Percentiles rank a stretch among this genome's conserved stretches.
phyloP scores from a whole-genome alignment of 2,797 vertebrate genomes.

The Diceros bicornis region DNA sequence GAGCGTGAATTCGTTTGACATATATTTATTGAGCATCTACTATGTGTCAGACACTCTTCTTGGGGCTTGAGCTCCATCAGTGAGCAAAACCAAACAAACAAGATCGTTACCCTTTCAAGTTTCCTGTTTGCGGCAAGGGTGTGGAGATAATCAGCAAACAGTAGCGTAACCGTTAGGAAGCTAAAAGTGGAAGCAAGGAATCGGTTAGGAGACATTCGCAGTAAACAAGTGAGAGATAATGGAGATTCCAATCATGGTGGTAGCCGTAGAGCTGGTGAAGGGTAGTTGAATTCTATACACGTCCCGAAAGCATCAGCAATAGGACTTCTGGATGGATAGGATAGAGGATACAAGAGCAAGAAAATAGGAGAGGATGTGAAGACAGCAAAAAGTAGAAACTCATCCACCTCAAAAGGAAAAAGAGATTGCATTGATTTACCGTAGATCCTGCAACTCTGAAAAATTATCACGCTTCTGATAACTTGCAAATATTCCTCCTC shows the following conservation, averaged over 20 bases:
- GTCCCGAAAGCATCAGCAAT: neutral
- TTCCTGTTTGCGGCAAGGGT: neutral
- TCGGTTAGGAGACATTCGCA: neutral
- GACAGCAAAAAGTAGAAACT: neutral
- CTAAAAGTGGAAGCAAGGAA: neutral
- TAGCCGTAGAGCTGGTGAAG: neutral
- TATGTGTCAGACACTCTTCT: neutral
- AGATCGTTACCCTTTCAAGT: neutral
- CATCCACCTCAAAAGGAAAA: neutral
- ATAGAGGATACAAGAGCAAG: neutral
- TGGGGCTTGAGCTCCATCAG: neutral
- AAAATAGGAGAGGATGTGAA: neutral
- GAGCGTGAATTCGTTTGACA: neutral
- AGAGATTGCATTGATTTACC: neutral
- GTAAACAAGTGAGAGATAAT: neutral
- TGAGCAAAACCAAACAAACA: neutral
- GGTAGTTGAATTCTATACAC: neutral
- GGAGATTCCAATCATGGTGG: rapidly evolving
- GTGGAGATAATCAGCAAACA: neutral
- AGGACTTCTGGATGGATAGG: neutral
- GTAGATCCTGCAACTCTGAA: neutral
- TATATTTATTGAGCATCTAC: neutral
- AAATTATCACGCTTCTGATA: neutral
- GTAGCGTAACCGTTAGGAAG: neutral
- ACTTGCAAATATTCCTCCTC: neutral